Percentiles rank a stretch among this genome's conserved stretches.
These are phyloP conservation scores for Drosophila bipectinata DNA, from an alignment of 1,140 invertebrate species.

Conservation along the genomic window DNA sequence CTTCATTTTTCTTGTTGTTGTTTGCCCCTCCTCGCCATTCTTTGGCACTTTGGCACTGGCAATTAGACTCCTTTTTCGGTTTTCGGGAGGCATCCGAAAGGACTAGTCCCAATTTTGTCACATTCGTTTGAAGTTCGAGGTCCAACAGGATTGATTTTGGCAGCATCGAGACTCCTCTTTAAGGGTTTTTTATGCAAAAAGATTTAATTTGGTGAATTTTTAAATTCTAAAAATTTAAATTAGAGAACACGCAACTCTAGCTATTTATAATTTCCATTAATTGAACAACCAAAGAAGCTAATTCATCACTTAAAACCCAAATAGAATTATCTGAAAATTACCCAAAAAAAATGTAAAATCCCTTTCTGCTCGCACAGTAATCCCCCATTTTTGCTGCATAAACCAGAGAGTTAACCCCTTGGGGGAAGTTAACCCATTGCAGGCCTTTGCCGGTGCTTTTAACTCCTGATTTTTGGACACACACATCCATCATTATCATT, in stretches of 20 bases:
- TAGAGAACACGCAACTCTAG: too few relatives aligned
- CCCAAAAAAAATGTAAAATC: too few relatives aligned
- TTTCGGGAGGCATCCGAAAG: neutral
- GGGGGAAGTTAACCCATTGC: neutral
- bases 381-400: conserved; percentile 8
- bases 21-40: conserved; percentile 19
- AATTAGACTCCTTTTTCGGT: conserved; percentile 71
- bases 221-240: too few relatives aligned
- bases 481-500: conserved; percentile 37
- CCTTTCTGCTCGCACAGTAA: neutral
- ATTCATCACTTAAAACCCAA: conserved; percentile 1
- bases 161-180: neutral
- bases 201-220: too few relatives aligned
- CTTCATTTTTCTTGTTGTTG: conserved; percentile 5
- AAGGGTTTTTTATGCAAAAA: neutral
- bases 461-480: conserved; percentile 18
- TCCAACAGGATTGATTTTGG: conserved; percentile 6
- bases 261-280: neutral
- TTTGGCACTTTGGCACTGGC: conserved; percentile 74
- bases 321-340: neutral
- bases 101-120: conserved; percentile 23
- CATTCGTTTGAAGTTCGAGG: conserved; percentile 14
- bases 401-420: conserved; percentile 15
- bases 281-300: neutral
- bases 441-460: neutral